Percentiles rank a stretch among this genome's conserved stretches.
phyloP scores from a whole-genome alignment of 2,888 invertebrate genomes.

The Congeria kusceri region DNA sequence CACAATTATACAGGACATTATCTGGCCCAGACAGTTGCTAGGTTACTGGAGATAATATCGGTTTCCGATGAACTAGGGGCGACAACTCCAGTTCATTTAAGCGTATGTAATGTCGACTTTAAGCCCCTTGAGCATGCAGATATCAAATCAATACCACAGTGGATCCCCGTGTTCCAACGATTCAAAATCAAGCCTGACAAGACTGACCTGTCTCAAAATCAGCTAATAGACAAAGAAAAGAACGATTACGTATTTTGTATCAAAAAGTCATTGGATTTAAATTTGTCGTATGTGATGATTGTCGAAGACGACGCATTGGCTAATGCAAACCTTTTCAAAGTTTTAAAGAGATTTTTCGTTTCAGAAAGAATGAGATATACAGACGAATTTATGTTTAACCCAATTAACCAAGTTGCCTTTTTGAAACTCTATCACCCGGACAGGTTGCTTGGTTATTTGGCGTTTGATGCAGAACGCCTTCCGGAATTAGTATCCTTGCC shows the following conservation, averaged over 20 bases:
- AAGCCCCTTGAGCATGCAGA: conserved; percentile 73
- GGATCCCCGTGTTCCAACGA: conserved; percentile 67
- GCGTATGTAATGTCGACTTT: conserved; percentile 79
- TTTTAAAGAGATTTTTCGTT: conserved; percentile 52
- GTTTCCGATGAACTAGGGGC: conserved; percentile 21
- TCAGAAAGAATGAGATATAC: no score
- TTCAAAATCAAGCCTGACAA: conserved; percentile 48
- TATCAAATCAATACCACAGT: conserved; percentile 57
- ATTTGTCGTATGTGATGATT: conserved; percentile 75
- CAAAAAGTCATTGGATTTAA: conserved; percentile 67
- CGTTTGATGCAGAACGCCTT: conserved; percentile 72
- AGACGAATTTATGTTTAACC: no score
- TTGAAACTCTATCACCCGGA: conserved; percentile 83
- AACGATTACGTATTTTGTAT: conserved; percentile 82
- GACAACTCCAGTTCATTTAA: conserved; percentile 53
- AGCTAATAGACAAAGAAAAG: conserved; percentile 81
- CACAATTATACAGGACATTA: conserved; percentile 76
- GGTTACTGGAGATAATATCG: conserved; percentile 60
- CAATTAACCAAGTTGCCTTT: conserved; percentile 53
- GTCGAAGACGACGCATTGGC: conserved; percentile 83
- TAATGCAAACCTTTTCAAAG: conserved; percentile 69
- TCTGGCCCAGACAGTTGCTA: conserved; percentile 74
- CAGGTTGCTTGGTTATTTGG: conserved; percentile 77
- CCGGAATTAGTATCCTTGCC: conserved; percentile 76
- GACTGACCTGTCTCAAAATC: conserved; percentile 22